Conservation (phyloP, 2,113 vertebrate genomes). For the Melanocharis versteri region DNA sequence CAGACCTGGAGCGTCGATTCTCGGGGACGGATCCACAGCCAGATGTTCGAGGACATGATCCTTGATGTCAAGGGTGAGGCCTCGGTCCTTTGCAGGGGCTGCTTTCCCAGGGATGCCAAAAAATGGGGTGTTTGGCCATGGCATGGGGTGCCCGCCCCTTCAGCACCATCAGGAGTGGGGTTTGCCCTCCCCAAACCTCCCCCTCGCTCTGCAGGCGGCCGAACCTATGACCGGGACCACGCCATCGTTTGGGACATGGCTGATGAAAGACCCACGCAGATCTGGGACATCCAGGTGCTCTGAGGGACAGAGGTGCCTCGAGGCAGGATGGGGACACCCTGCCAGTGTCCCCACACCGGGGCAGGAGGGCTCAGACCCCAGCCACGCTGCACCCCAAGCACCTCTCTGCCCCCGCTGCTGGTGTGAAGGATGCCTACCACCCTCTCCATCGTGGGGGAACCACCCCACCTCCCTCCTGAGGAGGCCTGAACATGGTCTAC, state of each 20-base stretch:
- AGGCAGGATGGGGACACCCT: neutral
- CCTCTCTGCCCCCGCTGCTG: neutral
- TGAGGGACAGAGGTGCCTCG: neutral
- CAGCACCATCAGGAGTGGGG: rapidly evolving
- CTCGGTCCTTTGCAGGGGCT: rapidly evolving
- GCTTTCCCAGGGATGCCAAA: neutral
- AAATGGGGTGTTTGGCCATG: rapidly evolving
- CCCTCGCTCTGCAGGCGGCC: constrained; percentile 76
- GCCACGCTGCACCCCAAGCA: rapidly evolving
- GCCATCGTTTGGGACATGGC: constrained; percentile 78
- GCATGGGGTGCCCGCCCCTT: neutral
- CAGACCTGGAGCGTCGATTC: constrained; percentile 84
- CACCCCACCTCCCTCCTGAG: rapidly evolving
- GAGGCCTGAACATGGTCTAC: rapidly evolving
- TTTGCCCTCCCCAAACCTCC: neutral
- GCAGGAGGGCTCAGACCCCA: neutral
- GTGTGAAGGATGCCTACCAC: neutral
- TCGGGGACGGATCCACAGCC: constrained; percentile 79
- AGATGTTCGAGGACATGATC: constrained; percentile 83
- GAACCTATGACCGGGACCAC: constrained; percentile 84
- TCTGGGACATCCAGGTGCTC: constrained; percentile 84
- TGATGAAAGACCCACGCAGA: constrained; percentile 79
- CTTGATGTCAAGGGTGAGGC: constrained; percentile 89
- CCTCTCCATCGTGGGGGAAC: neutral
- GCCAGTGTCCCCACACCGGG: rapidly evolving